phyloP scores from a whole-genome alignment of 2,888 invertebrate genomes.

The Lumbricus terrestris region DNA sequence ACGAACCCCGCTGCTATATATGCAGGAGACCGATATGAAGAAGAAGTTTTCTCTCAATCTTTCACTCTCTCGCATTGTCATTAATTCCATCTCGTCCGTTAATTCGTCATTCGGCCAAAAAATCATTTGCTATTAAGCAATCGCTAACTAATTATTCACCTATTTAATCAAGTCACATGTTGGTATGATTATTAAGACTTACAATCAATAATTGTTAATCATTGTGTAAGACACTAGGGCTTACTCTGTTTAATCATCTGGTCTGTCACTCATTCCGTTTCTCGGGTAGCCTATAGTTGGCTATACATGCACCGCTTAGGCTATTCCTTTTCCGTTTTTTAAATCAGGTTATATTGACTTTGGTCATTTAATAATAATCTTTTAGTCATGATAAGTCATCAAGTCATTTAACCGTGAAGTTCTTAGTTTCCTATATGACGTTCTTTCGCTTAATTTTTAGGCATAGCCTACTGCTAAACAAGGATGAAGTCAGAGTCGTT shows the following conservation, averaged over 20 bases:
- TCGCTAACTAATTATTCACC: neutral
- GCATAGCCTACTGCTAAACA: neutral
- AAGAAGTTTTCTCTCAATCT: neutral
- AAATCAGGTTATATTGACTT: neutral
- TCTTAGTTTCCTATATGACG: neutral
- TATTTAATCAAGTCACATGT: neutral
- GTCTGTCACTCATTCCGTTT: neutral
- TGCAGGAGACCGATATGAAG: neutral
- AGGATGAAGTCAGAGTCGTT: too few relatives aligned
- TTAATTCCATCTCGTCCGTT: too few relatives aligned
- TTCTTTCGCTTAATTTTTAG: neutral
- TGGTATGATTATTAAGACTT: too few relatives aligned
- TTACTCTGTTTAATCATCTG: too few relatives aligned
- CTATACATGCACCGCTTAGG: neutral
- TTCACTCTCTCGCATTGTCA: neutral
- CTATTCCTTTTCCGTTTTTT: neutral
- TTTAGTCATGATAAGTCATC: neutral
- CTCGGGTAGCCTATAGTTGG: neutral
- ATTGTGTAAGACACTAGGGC: neutral
- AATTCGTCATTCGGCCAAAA: too few relatives aligned
- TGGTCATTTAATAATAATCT: neutral
- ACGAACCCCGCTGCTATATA: neutral
- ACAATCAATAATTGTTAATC: neutral
- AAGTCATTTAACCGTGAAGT: neutral
- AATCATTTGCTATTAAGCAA: too few relatives aligned